Percentiles rank a stretch among this genome's conserved stretches.
Evolutionary conservation across 1,140 invertebrate genomes (phyloP).

Genomic region (Drosophila tani): DNA sequence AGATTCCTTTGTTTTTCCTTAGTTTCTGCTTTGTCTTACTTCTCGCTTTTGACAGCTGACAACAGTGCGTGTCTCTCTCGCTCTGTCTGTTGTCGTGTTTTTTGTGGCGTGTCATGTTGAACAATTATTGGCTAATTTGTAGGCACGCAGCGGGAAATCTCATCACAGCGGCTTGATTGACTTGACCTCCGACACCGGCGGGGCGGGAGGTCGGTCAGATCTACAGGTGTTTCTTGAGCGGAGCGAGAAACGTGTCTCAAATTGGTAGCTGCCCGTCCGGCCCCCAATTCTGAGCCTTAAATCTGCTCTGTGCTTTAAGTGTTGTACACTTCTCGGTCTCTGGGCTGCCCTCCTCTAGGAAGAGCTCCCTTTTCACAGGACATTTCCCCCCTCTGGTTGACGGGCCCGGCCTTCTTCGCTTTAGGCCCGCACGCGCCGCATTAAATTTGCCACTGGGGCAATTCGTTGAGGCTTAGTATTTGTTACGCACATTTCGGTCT

Average conservation of each 20-base stretch:
- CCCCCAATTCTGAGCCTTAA: slow-evolving; percentile 13
- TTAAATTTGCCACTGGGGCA: slow-evolving; percentile 68
- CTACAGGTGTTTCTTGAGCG: slow-evolving; percentile 53
- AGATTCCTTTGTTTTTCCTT: slow-evolving; percentile 40
- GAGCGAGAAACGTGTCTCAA: slow-evolving; percentile 31
- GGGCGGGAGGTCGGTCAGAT: slow-evolving; percentile 9
- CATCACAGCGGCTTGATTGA: slow-evolving; percentile 72
- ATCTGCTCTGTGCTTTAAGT: slow-evolving; percentile 15
- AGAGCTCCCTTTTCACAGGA: neutral
- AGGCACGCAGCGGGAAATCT: slow-evolving; percentile 69
- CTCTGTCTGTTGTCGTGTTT: slow-evolving; percentile 14
- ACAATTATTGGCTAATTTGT: slow-evolving; percentile 82
- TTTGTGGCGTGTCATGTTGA: slow-evolving; percentile 62
- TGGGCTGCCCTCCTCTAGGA: slow-evolving; percentile 11
- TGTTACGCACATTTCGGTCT: slow-evolving; percentile 73
- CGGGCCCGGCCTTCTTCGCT: slow-evolving; percentile 2
- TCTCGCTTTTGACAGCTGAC: slow-evolving; percentile 47
- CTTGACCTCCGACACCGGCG: slow-evolving; percentile 54
- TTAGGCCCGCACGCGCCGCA: slow-evolving; percentile 60
- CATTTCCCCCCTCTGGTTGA: neutral
- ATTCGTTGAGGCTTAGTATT: slow-evolving; percentile 66
- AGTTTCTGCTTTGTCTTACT: slow-evolving; percentile 29
- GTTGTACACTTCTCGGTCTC: slow-evolving; percentile 15
- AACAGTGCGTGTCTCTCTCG: slow-evolving; percentile 28
- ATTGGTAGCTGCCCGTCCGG: slow-evolving; percentile 14